Base-by-base conservation (phyloP, 2,888 invertebrate species). In the Hoplodrina blanda region DNA sequence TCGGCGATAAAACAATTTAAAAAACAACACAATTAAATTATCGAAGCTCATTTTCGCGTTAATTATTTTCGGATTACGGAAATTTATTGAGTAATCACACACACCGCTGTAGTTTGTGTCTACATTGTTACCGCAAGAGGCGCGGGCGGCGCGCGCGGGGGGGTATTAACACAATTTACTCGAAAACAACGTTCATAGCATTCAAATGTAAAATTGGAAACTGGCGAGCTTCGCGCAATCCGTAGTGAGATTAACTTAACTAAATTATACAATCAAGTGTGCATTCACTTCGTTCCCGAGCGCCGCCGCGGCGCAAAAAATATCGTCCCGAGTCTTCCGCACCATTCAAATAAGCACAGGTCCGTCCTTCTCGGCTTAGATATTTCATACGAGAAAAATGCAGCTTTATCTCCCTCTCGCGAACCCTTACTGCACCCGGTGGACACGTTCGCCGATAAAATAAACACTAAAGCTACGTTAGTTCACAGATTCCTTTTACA, bases 231-330 rank as follows among this genome's bases (percentile, higher is more conserved):
- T 86, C 84, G 85, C 85, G 89, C 89, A 78, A 87, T 88, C 90
- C 89, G 86, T 84, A 85, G 85, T 80, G 87, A 90, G 90, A 93
- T 91, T 91, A 92, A 89, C 90, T 88, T 90, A 91, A 93, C 91
- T 79, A 88, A 90, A 92, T 93, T 93, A 93, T 90, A 91, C 90
- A 93, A 93, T 93, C 91, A 91, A 89, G 88, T 85, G 88, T 86
- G 88, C 90, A 91, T 91, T 92, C 92, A 90, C 82, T 74, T 17
- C 65, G 62, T 41, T 72, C 70, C 61, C 56, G 59, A 68, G 69
- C 59, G 62, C 67, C 65, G 83, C 73, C 59, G 78, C 70, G 76
- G 69, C 67, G 80, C 37, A 88, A 88, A 88, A 88, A 88, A 86
- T 86, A 87, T 84, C 57, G 69, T 67, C 71, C 74, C 73, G 78